Percentiles rank a stretch among this genome's conserved stretches.
Evolutionary conservation across 1,140 invertebrate genomes (phyloP).

Genomic region (Lepidostoma basale): DNA sequence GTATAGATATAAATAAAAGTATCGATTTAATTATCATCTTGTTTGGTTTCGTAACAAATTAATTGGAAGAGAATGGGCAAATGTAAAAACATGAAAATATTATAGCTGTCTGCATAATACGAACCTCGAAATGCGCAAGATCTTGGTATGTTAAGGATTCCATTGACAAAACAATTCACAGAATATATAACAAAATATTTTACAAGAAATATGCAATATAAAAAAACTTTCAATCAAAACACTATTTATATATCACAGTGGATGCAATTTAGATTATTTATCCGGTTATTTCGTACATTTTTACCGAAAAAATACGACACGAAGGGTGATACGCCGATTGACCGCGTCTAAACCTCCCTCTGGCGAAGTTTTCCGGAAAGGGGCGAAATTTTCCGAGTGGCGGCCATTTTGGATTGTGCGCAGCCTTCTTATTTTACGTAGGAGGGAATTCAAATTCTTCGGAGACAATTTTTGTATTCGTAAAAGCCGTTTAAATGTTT

Average conservation of each 20-base stretch:
- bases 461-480: not conserved
- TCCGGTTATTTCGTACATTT: slow-evolving; percentile 11
- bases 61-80: not conserved
- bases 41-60: not conserved
- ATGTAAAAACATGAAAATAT: not conserved
- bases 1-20: too few species aligned
- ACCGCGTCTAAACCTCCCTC: slow-evolving; percentile 41
- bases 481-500: too few species aligned
- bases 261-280: not conserved
- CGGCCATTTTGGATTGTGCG: slow-evolving; percentile 13
- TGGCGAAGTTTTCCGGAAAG: slow-evolving; percentile 28
- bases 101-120: slow-evolving; percentile 5
- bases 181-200: slow-evolving; percentile 3
- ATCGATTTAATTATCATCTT: too few species aligned
- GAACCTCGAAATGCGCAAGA: slow-evolving; percentile 28
- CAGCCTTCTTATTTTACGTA: not conserved
- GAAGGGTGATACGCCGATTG: slow-evolving; percentile 32
- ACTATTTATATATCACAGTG: not conserved
- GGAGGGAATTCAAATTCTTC: not conserved
- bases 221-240: not conserved
- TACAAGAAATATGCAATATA: too few species aligned
- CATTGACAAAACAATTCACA: slow-evolving; percentile 36
- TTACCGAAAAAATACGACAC: slow-evolving; percentile 11
- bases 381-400: slow-evolving; percentile 24
- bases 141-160: slow-evolving; percentile 13